A percentile compares a stretch with the other conserved stretches of the same genome.
These are phyloP conservation scores for Basileuterus tristriatus DNA, from an alignment of 2,797 vertebrate genomes.

Conservation along the genomic window DNA sequence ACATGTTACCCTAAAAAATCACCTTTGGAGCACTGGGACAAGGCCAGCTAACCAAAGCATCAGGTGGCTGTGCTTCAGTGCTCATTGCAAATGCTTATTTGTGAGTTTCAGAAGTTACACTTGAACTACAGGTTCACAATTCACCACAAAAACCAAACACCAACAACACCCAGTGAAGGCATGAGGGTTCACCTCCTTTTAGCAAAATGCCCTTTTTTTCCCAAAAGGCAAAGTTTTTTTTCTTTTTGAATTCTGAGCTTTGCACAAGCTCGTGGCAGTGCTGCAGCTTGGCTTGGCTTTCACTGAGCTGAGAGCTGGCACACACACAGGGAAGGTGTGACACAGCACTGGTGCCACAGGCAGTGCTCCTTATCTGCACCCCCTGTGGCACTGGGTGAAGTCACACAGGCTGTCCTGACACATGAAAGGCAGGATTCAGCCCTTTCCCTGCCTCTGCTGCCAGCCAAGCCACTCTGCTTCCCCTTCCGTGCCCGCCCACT, in stretches of 20 bases:
- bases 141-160: background rate
- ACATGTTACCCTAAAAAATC: accelerated
- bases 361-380: accelerated
- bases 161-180: background rate
- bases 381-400: background rate
- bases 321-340: accelerated
- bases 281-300: background rate
- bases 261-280: accelerated
- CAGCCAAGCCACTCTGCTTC: background rate
- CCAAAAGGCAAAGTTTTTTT: background rate
- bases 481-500: background rate
- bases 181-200: background rate
- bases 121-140: background rate
- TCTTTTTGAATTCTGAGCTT: background rate
- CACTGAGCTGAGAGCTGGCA: background rate
- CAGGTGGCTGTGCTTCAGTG: background rate
- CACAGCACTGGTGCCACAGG: background rate
- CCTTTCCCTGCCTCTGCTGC: background rate
- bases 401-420: background rate
- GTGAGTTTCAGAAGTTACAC: background rate
- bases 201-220: background rate
- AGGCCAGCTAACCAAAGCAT: background rate
- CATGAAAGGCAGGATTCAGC: background rate
- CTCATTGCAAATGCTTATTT: no score
- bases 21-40: background rate